phyloP scores from a whole-genome alignment of 1,140 invertebrate genomes.

The Notospermus geniculatus region DNA sequence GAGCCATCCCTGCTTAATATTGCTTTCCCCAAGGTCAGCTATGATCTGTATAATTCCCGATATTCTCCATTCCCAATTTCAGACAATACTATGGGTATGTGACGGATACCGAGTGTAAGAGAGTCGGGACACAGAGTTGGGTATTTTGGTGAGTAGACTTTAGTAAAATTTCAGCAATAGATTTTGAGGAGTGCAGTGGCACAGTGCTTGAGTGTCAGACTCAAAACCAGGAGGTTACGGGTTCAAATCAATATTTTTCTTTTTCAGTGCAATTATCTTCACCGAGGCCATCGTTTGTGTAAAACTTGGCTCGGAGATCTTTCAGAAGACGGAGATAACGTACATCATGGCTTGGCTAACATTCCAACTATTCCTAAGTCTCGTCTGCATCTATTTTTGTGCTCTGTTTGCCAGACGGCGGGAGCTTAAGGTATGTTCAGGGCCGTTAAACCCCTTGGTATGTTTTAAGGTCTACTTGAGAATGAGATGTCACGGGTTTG shows the following conservation, averaged over 20 bases:
- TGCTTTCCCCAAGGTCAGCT: too few species aligned
- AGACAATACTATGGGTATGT: conserved; percentile 98
- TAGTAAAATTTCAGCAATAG: too few species aligned
- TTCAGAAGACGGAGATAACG: conserved; percentile 86
- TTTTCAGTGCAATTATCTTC: conserved; percentile 77
- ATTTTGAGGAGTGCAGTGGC: too few species aligned
- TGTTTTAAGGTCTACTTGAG: too few species aligned
- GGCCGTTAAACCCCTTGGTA: not conserved
- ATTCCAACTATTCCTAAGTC: conserved; percentile 70
- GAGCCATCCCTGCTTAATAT: too few species aligned
- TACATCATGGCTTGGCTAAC: conserved; percentile 91
- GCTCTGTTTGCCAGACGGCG: conserved; percentile 63
- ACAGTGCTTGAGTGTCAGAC: too few species aligned
- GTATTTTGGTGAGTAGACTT: conserved; percentile 66
- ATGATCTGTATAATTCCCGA: too few species aligned
- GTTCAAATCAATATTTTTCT: too few species aligned
- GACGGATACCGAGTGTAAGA: conserved; percentile 91
- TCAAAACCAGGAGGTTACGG: too few species aligned
- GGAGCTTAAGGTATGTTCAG: not conserved
- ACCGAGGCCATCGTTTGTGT: conserved; percentile 94
- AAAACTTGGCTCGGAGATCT: conserved; percentile 89
- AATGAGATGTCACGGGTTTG: too few species aligned
- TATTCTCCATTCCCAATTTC: conserved; percentile 45
- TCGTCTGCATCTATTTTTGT: conserved; percentile 82
- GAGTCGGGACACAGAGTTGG: conserved; percentile 98